Evolutionary conservation across 2,797 vertebrate species (phyloP).

Genomic region (Sebastes oblongus): DNA sequence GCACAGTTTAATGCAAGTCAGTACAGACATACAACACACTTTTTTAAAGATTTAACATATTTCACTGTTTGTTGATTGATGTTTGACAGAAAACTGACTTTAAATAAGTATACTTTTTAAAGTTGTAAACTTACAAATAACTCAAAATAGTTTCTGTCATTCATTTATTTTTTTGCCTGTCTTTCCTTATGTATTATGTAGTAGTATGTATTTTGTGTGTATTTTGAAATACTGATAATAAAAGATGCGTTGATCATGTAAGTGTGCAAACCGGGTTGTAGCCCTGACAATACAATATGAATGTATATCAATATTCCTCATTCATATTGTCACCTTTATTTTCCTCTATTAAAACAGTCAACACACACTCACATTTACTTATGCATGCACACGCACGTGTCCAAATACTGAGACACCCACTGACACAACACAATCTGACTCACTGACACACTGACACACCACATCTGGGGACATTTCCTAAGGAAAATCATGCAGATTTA

Average conservation of each 20-base stretch:
- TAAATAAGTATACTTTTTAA: no score
- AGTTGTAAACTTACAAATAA: no score
- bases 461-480: conserved; percentile 69
- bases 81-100: background rate
- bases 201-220: background rate
- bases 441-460: conserved; percentile 66
- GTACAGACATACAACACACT: no score
- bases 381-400: conserved; percentile 15
- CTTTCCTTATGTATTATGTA: background rate
- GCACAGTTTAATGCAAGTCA: no score
- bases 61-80: background rate
- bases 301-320: background rate
- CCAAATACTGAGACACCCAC: conserved; percentile 36
- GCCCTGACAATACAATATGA: background rate
- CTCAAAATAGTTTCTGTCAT: background rate
- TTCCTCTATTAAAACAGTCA: background rate
- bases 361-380: background rate
- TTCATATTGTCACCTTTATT: background rate
- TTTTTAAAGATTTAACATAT: no score
- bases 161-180: background rate
- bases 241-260: background rate
- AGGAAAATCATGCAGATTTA: conserved; percentile 76
- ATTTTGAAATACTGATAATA: background rate
- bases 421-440: conserved; percentile 52
- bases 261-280: background rate